Conservation (phyloP, 2,113 vertebrate species). For the Daubentonia madagascariensis region DNA sequence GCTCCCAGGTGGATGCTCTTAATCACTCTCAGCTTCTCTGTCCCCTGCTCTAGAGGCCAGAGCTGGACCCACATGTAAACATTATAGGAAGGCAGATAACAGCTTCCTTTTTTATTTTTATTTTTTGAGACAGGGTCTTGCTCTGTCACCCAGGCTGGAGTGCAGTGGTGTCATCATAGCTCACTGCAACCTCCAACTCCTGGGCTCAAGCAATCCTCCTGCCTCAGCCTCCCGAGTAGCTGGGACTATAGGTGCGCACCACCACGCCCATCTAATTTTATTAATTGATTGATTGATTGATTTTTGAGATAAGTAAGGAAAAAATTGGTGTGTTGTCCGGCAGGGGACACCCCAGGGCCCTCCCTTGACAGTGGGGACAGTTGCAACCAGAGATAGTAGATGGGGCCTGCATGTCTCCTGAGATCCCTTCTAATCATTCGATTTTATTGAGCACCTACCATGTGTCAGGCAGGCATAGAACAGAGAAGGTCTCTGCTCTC, state of each 20-base stretch:
- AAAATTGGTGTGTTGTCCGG: not conserved
- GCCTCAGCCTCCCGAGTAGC: too few species aligned
- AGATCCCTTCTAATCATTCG: not conserved
- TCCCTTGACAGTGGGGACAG: too few species aligned
- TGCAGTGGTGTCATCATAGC: too few species aligned
- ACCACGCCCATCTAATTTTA: too few species aligned
- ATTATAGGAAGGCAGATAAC: accelerated
- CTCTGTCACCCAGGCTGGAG: too few species aligned
- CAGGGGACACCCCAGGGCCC: not conserved
- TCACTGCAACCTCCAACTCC: too few species aligned
- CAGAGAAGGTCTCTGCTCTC: too few species aligned
- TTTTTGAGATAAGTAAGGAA: not conserved
- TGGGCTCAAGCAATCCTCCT: too few species aligned
- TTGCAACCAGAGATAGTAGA: not conserved
- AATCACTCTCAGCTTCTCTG: too few species aligned
- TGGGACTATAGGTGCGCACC: too few species aligned
- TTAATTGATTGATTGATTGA: too few species aligned
- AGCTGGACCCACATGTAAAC: accelerated
- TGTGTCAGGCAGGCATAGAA: not conserved
- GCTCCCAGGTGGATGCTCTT: not conserved
- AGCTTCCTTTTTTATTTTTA: not conserved
- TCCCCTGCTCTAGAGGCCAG: not conserved
- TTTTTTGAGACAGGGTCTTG: too few species aligned
- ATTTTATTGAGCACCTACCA: not conserved
- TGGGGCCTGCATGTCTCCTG: not conserved